Conservation (phyloP, 1,140 invertebrate genomes). For the Drosophila serrata region DNA sequence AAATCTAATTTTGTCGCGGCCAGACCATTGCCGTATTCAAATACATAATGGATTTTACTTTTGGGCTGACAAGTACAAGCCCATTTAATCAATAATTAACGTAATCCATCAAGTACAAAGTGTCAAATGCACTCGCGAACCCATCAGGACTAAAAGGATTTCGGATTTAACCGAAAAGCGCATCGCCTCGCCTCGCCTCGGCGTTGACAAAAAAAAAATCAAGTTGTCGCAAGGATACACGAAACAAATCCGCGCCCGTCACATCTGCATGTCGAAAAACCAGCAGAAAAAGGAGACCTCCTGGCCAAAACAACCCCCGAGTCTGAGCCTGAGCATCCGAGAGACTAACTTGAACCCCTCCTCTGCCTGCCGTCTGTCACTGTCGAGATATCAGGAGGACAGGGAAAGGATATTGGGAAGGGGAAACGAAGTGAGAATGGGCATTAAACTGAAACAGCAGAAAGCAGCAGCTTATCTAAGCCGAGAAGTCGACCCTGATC, state of each 20-base stretch:
- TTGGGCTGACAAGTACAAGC: constrained; percentile 78
- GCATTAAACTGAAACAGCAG: constrained; percentile 5
- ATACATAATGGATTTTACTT: constrained; percentile 76
- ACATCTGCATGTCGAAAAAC: constrained; percentile 81
- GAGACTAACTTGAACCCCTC: constrained; percentile 37
- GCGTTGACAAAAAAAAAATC: constrained; percentile 64
- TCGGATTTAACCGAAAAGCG: constrained; percentile 53
- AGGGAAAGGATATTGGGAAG: neutral
- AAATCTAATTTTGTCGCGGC: constrained; percentile 70
- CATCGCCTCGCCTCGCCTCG: constrained; percentile 24
- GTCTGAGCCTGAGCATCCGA: neutral
- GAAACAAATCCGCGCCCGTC: constrained; percentile 81
- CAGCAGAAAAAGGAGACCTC: constrained; percentile 38
- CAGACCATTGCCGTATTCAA: constrained; percentile 53
- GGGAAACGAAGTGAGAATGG: constrained; percentile 1
- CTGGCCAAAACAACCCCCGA: constrained; percentile 51
- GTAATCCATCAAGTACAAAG: constrained; percentile 82
- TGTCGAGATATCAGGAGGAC: constrained; percentile 49
- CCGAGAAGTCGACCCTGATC: constrained; percentile 68
- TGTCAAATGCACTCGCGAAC: constrained; percentile 81
- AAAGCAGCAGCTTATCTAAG: constrained; percentile 72
- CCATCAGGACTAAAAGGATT: constrained; percentile 73
- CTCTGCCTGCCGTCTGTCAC: constrained; percentile 59
- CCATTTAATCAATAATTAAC: constrained; percentile 84
- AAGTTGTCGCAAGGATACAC: constrained; percentile 75